Evolutionary conservation across 2,797 vertebrate species (phyloP).

Genomic region (Peromyscus eremicus): DNA sequence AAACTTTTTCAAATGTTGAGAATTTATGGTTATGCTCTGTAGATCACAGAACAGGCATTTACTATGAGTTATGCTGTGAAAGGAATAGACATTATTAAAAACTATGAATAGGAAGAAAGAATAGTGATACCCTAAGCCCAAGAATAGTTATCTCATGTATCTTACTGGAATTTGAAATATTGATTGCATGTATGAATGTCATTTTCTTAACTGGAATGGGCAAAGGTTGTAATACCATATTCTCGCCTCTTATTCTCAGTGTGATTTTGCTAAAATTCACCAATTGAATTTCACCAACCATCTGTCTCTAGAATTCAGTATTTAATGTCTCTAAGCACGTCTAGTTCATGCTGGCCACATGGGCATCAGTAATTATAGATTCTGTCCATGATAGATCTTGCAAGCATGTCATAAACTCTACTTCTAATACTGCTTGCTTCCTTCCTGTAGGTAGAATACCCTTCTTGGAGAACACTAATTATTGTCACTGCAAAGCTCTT

Average conservation of each 20-base stretch:
- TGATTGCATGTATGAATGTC: neutral
- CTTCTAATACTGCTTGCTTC: neutral
- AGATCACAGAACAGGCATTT: neutral
- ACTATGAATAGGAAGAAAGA: neutral
- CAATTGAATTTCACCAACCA: neutral
- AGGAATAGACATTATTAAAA: neutral
- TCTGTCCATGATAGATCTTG: neutral
- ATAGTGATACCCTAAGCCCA: neutral
- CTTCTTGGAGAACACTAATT: neutral
- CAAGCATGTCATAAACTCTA: neutral
- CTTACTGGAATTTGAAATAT: neutral
- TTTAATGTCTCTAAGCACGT: neutral
- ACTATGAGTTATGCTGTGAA: neutral
- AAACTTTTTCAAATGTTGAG: neutral
- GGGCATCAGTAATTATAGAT: neutral
- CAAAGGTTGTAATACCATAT: neutral
- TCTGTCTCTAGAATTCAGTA: neutral
- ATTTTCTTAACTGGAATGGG: neutral
- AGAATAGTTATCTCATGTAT: neutral
- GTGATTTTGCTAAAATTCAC: neutral
- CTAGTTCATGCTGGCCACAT: neutral
- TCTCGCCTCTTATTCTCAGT: neutral
- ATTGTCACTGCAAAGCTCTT: neutral
- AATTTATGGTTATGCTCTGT: neutral
- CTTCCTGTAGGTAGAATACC: neutral